A percentile compares a stretch with the other conserved stretches of the same genome.
Evolutionary conservation across 1,140 invertebrate species (phyloP).

Genomic region (Cydia strobilella): DNA sequence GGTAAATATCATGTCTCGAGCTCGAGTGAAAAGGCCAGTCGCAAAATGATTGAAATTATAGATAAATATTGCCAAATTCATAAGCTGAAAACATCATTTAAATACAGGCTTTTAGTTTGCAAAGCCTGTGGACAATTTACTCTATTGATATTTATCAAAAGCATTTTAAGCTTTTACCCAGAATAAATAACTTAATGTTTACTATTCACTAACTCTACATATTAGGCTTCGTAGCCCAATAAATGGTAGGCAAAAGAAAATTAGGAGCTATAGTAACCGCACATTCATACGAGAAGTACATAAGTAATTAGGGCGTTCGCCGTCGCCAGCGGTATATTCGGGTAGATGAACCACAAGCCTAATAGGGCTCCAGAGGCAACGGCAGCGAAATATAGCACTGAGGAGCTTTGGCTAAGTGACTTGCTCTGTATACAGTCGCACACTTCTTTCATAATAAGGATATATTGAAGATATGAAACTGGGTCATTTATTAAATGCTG

Average conservation of each 20-base stretch:
- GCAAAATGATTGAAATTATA: too few relatives aligned
- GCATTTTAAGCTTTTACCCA: background rate
- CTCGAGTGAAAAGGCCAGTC: too few relatives aligned
- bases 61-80: too few relatives aligned
- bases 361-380: constrained; percentile 18
- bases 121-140: background rate
- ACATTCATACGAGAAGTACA: constrained; percentile 20
- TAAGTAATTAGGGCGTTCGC: constrained; percentile 23
- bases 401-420: constrained; percentile 24
- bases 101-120: background rate
- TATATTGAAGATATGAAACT: background rate
- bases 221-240: constrained; percentile 12
- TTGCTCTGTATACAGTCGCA: background rate
- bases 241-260: constrained; percentile 23
- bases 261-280: constrained; percentile 26
- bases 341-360: constrained; percentile 20
- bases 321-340: constrained; percentile 25
- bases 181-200: background rate
- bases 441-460: constrained; percentile 12
- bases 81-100: background rate
- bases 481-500: background rate
- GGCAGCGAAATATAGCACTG: constrained; percentile 22
- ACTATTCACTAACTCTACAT: constrained; percentile 3
- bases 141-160: background rate
- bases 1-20: too few relatives aligned